phyloP scores from a whole-genome alignment of 2,797 vertebrate species.

The Myiotriccus ornatus region DNA sequence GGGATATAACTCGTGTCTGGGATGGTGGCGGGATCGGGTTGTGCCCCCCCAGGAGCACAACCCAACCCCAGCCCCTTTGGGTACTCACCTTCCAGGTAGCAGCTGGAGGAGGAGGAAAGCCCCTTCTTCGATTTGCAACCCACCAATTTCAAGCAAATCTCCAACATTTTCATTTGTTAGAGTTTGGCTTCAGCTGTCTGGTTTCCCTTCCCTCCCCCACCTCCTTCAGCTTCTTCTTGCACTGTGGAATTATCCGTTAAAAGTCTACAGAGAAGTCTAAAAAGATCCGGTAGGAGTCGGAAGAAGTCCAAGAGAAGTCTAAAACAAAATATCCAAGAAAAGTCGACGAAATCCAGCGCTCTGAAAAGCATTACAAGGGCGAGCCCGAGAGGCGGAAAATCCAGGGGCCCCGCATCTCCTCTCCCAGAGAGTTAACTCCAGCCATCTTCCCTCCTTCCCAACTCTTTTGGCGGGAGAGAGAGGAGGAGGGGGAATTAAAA shows the following conservation, averaged over 20 bases:
- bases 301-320: background rate
- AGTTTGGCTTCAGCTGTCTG: constrained; percentile 22
- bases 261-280: background rate
- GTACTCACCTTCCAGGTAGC: constrained; percentile 95
- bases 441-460: constrained; percentile 44
- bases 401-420: constrained; percentile 35
- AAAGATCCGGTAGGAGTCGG: background rate
- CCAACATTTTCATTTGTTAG: constrained; percentile 97
- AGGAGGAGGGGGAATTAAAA: no score
- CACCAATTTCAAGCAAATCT: constrained; percentile 99
- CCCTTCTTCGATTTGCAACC: constrained; percentile 99
- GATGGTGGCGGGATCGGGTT: accelerated
- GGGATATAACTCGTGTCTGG: background rate
- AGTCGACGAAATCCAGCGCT: background rate
- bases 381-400: constrained; percentile 23
- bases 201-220: background rate
- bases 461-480: constrained; percentile 31
- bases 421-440: constrained; percentile 1
- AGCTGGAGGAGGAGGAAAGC: constrained; percentile 96
- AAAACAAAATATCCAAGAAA: background rate
- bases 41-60: accelerated
- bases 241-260: background rate
- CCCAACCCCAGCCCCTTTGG: background rate
- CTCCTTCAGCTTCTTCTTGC: background rate
- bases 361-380: constrained; percentile 10